A percentile compares a stretch with the other conserved stretches of the same genome.
These are phyloP conservation scores for Labia minor DNA, from an alignment of 2,888 invertebrate species.

Conservation along the genomic window DNA sequence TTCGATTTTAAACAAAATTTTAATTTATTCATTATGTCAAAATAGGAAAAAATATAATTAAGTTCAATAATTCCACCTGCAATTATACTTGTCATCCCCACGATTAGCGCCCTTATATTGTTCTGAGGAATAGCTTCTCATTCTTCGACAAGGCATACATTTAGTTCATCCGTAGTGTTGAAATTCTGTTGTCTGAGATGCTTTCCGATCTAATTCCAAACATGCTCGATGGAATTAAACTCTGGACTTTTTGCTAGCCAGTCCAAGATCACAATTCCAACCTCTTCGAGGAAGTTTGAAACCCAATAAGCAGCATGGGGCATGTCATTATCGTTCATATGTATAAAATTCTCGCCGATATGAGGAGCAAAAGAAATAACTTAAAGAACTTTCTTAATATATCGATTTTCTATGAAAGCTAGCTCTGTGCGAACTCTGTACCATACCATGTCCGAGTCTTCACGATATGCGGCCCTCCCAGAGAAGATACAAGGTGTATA, in stretches of 20 bases:
- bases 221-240: slow-evolving; percentile 22
- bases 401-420: background rate
- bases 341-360: background rate
- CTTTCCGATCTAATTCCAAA: slow-evolving; percentile 17
- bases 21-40: too few species aligned
- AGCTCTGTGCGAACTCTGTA: background rate
- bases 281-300: background rate
- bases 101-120: background rate
- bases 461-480: background rate
- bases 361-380: background rate
- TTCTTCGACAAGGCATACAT: background rate
- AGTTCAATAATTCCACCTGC: background rate
- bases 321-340: background rate
- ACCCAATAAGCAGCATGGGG: background rate
- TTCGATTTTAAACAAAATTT: too few species aligned
- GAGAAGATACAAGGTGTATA: background rate
- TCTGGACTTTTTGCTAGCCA: slow-evolving; percentile 15
- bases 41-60: too few species aligned
- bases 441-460: background rate
- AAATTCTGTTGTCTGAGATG: background rate
- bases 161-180: background rate
- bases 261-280: background rate
- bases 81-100: background rate
- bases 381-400: background rate
- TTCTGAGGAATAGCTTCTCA: background rate